These are phyloP conservation scores for Apostichopus californicus DNA, from an alignment of 35 echinoderm and acorn worm genomes.

Conservation along the genomic window DNA sequence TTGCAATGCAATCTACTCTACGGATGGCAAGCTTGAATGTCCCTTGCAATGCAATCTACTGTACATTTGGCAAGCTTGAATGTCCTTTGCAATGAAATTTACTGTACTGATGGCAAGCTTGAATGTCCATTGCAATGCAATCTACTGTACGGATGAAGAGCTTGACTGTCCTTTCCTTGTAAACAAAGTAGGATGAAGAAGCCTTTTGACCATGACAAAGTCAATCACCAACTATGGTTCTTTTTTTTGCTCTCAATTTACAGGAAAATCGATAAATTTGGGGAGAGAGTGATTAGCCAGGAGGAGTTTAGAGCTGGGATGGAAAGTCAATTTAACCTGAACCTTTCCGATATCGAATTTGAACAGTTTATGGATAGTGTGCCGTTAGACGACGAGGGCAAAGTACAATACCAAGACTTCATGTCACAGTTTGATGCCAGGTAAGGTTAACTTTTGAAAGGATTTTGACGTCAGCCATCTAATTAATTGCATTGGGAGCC, in stretches of 20 bases:
- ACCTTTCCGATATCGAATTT: conserved; percentile 86
- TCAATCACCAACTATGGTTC: too few relatives aligned
- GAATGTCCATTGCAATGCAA: too few relatives aligned
- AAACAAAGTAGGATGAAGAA: too few relatives aligned
- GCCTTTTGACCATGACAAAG: too few relatives aligned
- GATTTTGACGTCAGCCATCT: not conserved
- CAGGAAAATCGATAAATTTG: conserved; percentile 94
- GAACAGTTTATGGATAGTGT: conserved; percentile 80
- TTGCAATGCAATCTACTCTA: too few relatives aligned
- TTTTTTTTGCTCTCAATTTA: not conserved
- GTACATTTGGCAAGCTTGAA: too few relatives aligned
- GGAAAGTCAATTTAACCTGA: conserved; percentile 73
- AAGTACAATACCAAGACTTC: conserved; percentile 91
- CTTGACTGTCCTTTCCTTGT: too few relatives aligned
- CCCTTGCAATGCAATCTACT: too few relatives aligned
- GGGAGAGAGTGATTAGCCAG: conserved; percentile 70
- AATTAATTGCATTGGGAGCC: too few relatives aligned
- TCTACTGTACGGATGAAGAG: not conserved
- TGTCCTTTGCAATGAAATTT: too few relatives aligned
- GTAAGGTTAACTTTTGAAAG: conserved; percentile 54
- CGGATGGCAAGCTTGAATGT: too few relatives aligned
- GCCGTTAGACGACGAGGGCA: conserved; percentile 86
- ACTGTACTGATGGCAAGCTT: too few relatives aligned
- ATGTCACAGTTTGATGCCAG: conserved; percentile 97
- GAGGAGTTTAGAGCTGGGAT: conserved; percentile 92